Base-by-base conservation (phyloP, 2,113 vertebrate species). In the Phalacrocorax brasilianus region DNA sequence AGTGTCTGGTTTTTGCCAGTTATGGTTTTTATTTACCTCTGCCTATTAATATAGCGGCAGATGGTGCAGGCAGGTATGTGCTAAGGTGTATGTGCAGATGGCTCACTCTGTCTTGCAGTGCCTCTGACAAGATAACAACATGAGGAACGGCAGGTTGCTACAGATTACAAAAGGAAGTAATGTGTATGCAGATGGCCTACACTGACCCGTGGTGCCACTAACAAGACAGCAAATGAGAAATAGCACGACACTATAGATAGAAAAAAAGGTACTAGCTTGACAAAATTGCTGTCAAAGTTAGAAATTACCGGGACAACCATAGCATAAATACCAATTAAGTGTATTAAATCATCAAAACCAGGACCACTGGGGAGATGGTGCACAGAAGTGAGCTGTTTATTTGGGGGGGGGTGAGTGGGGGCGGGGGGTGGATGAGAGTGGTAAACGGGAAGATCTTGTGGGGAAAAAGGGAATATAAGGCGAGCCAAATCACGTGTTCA, bases 91-190 rank as follows among this genome's bases (percentile, higher is more conserved):
- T 12, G 56, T 40, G n/a, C 96, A 96, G 95, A 96, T 97, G 95
- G 94, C 58, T 88, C 62, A 26, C 35, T 86, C 88, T 82, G 56
- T 85, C 93, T 87, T 79, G 77, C 0, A 0, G 80, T 88, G 89
- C 68, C 56, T 92, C 56, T 94, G 93, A 96, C 95, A 94, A 94
- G 93, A 96, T 93, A 94, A 88, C 68, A 47, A 72, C 87, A 65
- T 3, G 35, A 89, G 49, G 49, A 95, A 42, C 94, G 75, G 81
- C 87, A 72, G 95, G 94, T 56, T 38, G 56, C 84, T 78, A 24
- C 70, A 79, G 70, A 61, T 79, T 89, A 79, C 77, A 85, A 7
- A 65, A 66, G 74, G 70, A 71, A 93, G 80, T 33, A 78, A 66
- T 68, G 93, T 78, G 56, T 49, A 89, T 76, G 89, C 95, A 96